Base-by-base conservation (phyloP, 1,140 invertebrate species). In the Cephus cinctus region DNA sequence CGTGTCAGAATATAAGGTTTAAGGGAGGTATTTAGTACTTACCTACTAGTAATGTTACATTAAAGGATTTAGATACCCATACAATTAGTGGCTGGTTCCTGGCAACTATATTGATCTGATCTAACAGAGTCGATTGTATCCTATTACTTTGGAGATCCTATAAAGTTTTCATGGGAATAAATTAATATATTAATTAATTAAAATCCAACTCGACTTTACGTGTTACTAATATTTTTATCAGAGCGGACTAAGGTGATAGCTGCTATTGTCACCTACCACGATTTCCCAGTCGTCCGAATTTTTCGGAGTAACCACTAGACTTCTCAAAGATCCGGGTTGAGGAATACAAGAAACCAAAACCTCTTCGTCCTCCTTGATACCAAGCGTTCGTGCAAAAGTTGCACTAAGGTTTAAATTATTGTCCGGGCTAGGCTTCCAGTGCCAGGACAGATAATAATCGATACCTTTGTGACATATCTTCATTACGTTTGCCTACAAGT, bases 261-360 rank as follows among this genome's bases (percentile, higher is more conserved):
- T n/a, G n/a, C n/a, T n/a, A n/a, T n/a, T n/a, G n/a, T n/a, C 20
- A 57, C 58, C 12, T 59, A 78, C 77, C 59, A 79, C 47, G 53
- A 78, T 80, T 65, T 83, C 79, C 70, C 78, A 81, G 55, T 84
- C 82, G 50, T 78, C 66, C 16, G 54, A 27, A n/a, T 66, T 77
- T 22, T 67, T 43, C 4, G 82, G 80, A 16, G 35, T 38, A 0
- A 76, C 66, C 21, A 45, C 40, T 20, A 73, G 46, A 39, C 58
- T 67, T 18, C 52, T 65, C 15, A 77, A 27, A 15, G 54, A 40
- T 4, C 64, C 47, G 11, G 59, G 41, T 12, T 64, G 35, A 14
- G 59, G 40, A 11, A 64, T 9, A 3, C 42, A 57, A 2, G 63
- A 62, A 15, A 74, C 56, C 15, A 57, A 50, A 20, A 78, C 65